A percentile compares a stretch with the other conserved stretches of the same genome.
Conservation (phyloP, 2,888 invertebrate species). For the Troides oblongomaculatus region DNA sequence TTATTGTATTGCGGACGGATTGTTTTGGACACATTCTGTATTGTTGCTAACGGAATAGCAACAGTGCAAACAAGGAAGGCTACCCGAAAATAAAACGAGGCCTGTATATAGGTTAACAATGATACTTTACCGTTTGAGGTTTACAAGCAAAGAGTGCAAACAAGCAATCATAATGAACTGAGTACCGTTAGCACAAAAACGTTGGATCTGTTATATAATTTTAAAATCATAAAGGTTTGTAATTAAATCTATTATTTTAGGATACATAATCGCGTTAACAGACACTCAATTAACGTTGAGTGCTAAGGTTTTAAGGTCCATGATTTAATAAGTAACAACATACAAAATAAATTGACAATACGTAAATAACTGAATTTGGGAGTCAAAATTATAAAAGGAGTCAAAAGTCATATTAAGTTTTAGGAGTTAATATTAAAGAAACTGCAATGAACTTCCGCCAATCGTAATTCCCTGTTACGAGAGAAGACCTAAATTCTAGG, state of each 20-base stretch:
- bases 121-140: conserved; percentile 27
- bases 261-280: background rate
- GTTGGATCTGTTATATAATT: background rate
- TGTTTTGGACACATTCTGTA: conserved; percentile 45
- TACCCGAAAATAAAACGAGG: conserved; percentile 52
- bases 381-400: no score
- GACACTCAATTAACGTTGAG: background rate
- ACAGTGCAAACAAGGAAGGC: conserved; percentile 53
- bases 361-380: no score
- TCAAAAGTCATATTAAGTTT: no score
- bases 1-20: conserved; percentile 27
- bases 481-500: no score
- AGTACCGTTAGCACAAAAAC: background rate
- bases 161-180: conserved; percentile 3
- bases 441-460: no score
- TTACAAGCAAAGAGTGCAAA: conserved; percentile 25
- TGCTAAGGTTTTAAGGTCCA: background rate
- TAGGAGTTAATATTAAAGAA: no score
- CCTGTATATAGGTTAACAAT: conserved; percentile 41
- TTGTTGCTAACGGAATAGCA: conserved; percentile 41
- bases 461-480: no score
- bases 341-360: no score
- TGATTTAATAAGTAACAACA: background rate
- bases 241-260: background rate
- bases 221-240: background rate